A percentile compares a stretch with the other conserved stretches of the same genome.
phyloP scores from a whole-genome alignment of 2,888 invertebrate genomes.

The Drosophila stalkeri region DNA sequence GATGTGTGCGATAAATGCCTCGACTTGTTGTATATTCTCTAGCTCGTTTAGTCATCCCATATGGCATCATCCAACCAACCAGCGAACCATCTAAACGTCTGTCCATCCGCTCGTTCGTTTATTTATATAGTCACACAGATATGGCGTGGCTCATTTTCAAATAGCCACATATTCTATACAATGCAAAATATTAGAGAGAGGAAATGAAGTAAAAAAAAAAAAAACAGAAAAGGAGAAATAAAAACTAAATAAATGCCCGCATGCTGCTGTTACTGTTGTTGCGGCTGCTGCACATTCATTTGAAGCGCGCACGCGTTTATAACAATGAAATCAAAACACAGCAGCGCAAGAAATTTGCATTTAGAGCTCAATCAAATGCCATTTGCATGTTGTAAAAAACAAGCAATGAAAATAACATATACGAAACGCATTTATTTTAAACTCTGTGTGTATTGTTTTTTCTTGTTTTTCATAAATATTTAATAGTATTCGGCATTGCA shows the following conservation, averaged over 20 bases:
- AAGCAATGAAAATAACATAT: conserved; percentile 13
- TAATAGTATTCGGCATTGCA: conserved; percentile 54
- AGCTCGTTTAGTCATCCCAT: conserved; percentile 57
- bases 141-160: conserved; percentile 35
- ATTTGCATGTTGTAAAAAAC: conserved; percentile 54
- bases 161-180: conserved; percentile 27
- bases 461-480: conserved; percentile 71
- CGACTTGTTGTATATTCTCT: conserved; percentile 11
- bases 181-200: conserved; percentile 33
- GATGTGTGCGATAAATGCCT: conserved; percentile 39
- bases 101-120: conserved; percentile 7
- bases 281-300: conserved; percentile 41
- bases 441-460: conserved; percentile 1
- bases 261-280: conserved; percentile 25
- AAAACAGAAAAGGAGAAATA: conserved; percentile 14
- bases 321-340: conserved; percentile 76
- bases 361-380: conserved; percentile 81
- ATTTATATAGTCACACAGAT: conserved; percentile 20
- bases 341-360: conserved; percentile 65
- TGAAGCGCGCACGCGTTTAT: conserved; percentile 58
- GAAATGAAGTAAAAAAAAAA: conserved; percentile 7
- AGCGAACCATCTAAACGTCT: neutral
- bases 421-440: conserved; percentile 35
- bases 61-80: conserved; percentile 36
- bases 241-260: conserved; percentile 40